These are phyloP conservation scores for Drosophila mimica DNA, from an alignment of 2,888 invertebrate genomes.

Conservation along the genomic window DNA sequence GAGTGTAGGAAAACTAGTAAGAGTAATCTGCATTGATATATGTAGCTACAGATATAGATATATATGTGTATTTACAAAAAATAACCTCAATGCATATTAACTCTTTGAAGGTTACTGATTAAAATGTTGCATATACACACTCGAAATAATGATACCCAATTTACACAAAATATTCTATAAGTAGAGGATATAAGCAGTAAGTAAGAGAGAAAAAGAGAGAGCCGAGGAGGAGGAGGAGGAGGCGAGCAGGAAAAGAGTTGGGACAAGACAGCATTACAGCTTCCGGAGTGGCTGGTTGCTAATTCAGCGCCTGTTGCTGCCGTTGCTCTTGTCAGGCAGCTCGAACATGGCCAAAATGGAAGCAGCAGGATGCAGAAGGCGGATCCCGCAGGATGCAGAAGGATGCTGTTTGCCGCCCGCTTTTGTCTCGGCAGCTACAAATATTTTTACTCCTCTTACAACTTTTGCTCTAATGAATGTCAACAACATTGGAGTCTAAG, in stretches of 20 bases:
- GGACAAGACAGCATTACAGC: slow-evolving; percentile 46
- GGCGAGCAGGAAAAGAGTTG: neutral
- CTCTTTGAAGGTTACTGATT: neutral
- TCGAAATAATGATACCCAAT: neutral
- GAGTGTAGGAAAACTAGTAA: neutral
- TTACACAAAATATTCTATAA: neutral
- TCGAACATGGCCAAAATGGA: slow-evolving; percentile 23
- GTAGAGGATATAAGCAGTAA: neutral
- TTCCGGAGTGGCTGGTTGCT: slow-evolving; percentile 55
- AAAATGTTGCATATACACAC: neutral
- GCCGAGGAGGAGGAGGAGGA: neutral
- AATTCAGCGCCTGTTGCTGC: slow-evolving; percentile 75
- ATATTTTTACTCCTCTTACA: slow-evolving; percentile 35
- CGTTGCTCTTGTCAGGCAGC: slow-evolving; percentile 47
- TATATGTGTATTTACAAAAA: neutral
- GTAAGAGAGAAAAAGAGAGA: neutral
- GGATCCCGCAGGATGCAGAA: slow-evolving; percentile 14
- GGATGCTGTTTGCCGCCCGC: slow-evolving; percentile 44
- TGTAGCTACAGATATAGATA: neutral
- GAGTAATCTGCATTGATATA: neutral
- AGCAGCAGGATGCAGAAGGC: slow-evolving; percentile 13
- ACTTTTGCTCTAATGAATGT: slow-evolving; percentile 72
- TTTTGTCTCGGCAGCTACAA: slow-evolving; percentile 54
- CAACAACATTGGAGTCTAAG: slow-evolving; percentile 67
- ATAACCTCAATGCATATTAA: neutral